A percentile compares a stretch with the other conserved stretches of the same genome.
These are phyloP conservation scores for Salvelinus fontinalis DNA, from an alignment of 2,113 vertebrate genomes.

Conservation along the genomic window DNA sequence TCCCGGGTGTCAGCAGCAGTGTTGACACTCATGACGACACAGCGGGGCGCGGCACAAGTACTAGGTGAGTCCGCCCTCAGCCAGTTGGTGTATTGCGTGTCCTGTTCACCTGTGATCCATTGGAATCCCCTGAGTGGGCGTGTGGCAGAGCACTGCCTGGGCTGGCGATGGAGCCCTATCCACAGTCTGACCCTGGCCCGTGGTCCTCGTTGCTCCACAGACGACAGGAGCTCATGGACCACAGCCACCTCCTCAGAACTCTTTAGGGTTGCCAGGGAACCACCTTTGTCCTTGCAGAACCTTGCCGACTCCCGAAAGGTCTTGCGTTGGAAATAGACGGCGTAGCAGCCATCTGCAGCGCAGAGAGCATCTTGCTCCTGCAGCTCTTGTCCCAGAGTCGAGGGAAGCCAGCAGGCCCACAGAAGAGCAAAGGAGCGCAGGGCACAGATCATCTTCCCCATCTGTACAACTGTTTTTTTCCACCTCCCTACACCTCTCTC, in stretches of 20 bases:
- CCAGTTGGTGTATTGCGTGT: constrained; percentile 85
- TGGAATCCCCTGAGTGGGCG: constrained; percentile 84
- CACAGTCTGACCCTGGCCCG: constrained; percentile 74
- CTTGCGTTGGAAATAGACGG: constrained; percentile 76
- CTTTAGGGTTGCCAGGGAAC: constrained; percentile 82
- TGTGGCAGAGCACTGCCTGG: constrained; percentile 83
- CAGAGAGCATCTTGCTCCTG: constrained; percentile 76
- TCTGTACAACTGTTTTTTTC: constrained; percentile 1
- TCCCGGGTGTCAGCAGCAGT: constrained; percentile 56
- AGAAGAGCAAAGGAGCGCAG: constrained; percentile 51
- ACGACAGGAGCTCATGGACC: constrained; percentile 75
- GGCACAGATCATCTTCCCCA: constrained; percentile 48
- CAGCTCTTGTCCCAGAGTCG: constrained; percentile 40
- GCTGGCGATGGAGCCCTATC: constrained; percentile 85
- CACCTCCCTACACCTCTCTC: no score
- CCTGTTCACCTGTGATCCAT: constrained; percentile 88
- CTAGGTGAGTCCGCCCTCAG: constrained; percentile 69
- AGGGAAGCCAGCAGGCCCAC: constrained; percentile 50
- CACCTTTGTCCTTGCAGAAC: constrained; percentile 81
- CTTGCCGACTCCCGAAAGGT: constrained; percentile 84
- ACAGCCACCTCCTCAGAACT: constrained; percentile 74
- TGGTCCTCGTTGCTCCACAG: constrained; percentile 45
- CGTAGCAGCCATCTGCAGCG: constrained; percentile 79
- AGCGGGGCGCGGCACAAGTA: constrained; percentile 78
- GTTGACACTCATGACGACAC: constrained; percentile 78